These are phyloP conservation scores for Synchiropus splendidus DNA, from an alignment of 2,113 vertebrate species.

Conservation along the genomic window DNA sequence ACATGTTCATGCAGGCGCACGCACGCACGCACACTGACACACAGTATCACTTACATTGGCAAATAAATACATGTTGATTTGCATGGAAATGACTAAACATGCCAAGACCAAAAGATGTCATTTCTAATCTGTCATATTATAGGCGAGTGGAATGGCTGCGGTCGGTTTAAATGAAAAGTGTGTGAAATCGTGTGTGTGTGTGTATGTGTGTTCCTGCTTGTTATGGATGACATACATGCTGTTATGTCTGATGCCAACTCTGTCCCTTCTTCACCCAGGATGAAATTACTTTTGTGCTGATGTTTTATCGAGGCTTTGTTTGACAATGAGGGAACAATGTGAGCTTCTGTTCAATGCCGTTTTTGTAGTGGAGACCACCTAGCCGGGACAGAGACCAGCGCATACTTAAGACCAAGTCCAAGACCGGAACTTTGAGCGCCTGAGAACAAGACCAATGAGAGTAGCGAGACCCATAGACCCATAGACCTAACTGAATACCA, in stretches of 20 bases:
- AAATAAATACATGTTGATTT: conserved; percentile 54
- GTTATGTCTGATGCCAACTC: conserved; percentile 44
- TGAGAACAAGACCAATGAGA: too few relatives aligned
- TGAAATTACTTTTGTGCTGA: too few relatives aligned
- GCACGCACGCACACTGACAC: conserved; percentile 6
- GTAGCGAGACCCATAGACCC: too few relatives aligned
- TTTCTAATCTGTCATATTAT: conserved; percentile 68
- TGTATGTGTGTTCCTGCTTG: conserved; percentile 21
- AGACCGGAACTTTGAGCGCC: too few relatives aligned
- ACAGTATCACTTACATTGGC: conserved; percentile 21
- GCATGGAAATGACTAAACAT: conserved; percentile 62
- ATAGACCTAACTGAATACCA: too few relatives aligned
- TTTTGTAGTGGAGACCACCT: too few relatives aligned
- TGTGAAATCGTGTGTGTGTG: conserved; percentile 13
- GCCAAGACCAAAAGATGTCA: conserved; percentile 57
- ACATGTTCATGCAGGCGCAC: conserved; percentile 22
- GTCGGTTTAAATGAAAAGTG: conserved; percentile 54
- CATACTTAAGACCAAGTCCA: too few relatives aligned
- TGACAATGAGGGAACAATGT: not conserved
- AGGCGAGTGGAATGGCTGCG: conserved; percentile 52
- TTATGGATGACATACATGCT: conserved; percentile 19
- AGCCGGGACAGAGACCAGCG: too few relatives aligned
- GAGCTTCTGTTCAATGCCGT: not conserved
- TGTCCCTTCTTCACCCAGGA: conserved; percentile 40
- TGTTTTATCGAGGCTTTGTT: too few relatives aligned